These are phyloP conservation scores for Hymenochirus boettgeri DNA, from an alignment of 2,113 vertebrate species.

Conservation along the genomic window DNA sequence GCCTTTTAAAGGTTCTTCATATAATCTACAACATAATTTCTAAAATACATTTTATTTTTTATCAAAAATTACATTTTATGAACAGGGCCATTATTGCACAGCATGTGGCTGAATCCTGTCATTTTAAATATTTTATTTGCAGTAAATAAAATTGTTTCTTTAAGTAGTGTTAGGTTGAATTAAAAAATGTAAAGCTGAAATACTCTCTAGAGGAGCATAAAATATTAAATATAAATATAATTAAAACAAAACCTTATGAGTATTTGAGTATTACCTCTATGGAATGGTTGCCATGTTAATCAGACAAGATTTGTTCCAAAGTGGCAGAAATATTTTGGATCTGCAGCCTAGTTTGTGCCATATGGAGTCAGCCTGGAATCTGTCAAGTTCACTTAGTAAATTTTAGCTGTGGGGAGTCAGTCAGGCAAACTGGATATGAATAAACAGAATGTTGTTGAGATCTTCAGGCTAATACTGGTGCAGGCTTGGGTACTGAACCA, in stretches of 20 bases:
- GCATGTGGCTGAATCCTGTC: slow-evolving; percentile 21
- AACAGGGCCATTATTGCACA: slow-evolving; percentile 2
- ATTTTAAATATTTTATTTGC: slow-evolving; percentile 29
- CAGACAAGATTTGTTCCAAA: slow-evolving; percentile 66
- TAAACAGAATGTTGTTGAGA: slow-evolving; percentile 63
- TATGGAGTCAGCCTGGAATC: slow-evolving; percentile 77
- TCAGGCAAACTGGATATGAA: slow-evolving; percentile 65
- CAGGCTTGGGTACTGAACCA: slow-evolving; percentile 55
- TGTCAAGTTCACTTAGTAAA: slow-evolving; percentile 79
- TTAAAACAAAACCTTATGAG: slow-evolving; percentile 49
- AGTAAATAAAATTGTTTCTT: slow-evolving; percentile 46
- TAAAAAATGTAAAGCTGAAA: slow-evolving; percentile 42
- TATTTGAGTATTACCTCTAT: slow-evolving; percentile 59
- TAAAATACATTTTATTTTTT: no score
- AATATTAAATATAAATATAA: slow-evolving; percentile 52
- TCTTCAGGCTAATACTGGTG: slow-evolving; percentile 61
- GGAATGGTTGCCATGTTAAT: slow-evolving; percentile 69
- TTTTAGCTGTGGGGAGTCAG: slow-evolving; percentile 72
- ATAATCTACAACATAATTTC: no score
- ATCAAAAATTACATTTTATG: slow-evolving; percentile 10
- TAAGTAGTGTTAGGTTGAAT: slow-evolving; percentile 46
- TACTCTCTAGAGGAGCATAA: slow-evolving; percentile 46
- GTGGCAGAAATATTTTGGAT: slow-evolving; percentile 56
- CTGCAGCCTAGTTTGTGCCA: slow-evolving; percentile 63
- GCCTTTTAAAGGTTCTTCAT: no score